Percentiles rank a stretch among this genome's conserved stretches.
Evolutionary conservation across 2,797 vertebrate species (phyloP).

Genomic region (Eulemur rubriventer): DNA sequence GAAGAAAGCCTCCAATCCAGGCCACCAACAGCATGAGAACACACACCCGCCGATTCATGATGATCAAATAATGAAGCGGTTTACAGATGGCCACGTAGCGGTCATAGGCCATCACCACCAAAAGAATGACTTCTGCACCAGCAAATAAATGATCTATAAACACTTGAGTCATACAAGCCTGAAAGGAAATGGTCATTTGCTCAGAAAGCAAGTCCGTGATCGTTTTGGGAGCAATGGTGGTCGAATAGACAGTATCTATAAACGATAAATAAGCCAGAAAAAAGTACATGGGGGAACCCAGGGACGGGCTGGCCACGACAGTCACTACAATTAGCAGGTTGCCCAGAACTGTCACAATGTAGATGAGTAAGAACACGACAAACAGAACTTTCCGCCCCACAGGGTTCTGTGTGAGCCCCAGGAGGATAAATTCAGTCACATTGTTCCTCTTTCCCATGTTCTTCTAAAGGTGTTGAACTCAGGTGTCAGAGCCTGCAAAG

Average conservation of each 20-base stretch:
- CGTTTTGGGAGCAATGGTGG: slow-evolving; percentile 68
- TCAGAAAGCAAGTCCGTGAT: slow-evolving; percentile 64
- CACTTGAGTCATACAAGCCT: slow-evolving; percentile 63
- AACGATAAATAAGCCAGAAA: slow-evolving; percentile 75
- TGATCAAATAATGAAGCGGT: slow-evolving; percentile 62
- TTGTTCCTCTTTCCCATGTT: slow-evolving; percentile 60
- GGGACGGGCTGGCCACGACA: neutral
- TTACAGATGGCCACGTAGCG: slow-evolving; percentile 65
- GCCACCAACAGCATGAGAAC: slow-evolving; percentile 38
- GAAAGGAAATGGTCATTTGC: slow-evolving; percentile 63
- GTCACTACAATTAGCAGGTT: slow-evolving; percentile 66
- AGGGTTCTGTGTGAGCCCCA: slow-evolving; percentile 46
- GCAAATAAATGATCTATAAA: slow-evolving; percentile 60
- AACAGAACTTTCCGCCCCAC: slow-evolving; percentile 40
- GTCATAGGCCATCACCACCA: slow-evolving; percentile 76
- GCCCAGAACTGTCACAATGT: slow-evolving; percentile 25
- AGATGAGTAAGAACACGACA: slow-evolving; percentile 52
- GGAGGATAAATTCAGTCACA: slow-evolving; percentile 63
- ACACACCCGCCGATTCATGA: slow-evolving; percentile 44
- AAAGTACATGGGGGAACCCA: slow-evolving; percentile 76
- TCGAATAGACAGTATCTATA: slow-evolving; percentile 67
- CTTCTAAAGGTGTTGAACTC: neutral
- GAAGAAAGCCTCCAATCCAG: slow-evolving; percentile 52
- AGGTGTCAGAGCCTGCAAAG: neutral
- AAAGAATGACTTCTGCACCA: slow-evolving; percentile 65